Base-by-base conservation (phyloP, 2,888 invertebrate genomes). In the Litoditis marina region DNA sequence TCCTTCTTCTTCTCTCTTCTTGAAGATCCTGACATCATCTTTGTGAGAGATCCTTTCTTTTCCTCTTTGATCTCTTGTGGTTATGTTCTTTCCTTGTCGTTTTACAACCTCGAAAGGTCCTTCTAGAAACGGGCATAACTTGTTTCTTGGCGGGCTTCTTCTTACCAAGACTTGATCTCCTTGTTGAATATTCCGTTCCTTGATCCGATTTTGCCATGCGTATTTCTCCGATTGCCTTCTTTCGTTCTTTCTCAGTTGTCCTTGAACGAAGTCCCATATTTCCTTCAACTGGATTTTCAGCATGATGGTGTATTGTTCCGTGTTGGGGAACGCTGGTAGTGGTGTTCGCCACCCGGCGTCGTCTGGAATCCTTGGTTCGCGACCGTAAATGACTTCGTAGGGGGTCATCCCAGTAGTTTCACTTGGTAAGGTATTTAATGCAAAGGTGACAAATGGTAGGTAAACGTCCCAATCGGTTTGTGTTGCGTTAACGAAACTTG, bases 101-200 rank as follows among this genome's bases (percentile, higher is more conserved):
- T 34, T 47, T 3, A 47, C 19, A 2, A 63, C 64, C 3, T 32
- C 13, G 27, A 55, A 64, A 16, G 64, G 64, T 42, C 64, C 60
- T 11, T 36, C 16, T 2, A 54, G 34, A 6, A 22, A 13, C 11
- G 64, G 55, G 8, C 47, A 32, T 31, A 64, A 25, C 25, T 64
- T 64, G 60, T 64, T 64, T 8, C 7, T 50, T 3, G 64, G 55
- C 13, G n/a, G 28, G 8, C 27, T 31, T 25, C 50, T 53, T 31
- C 31, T 50, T n/a, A 64, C 54, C 13, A 64, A 31, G 22, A 64
- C 27, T 13, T 11, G 27, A 19, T 42, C 60, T 19, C 50, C 55
- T 3, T 34, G 13, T n/a, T 55, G 2, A n/a, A 51, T 13, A 3
- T 47, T 25, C 28, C 50, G 28, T n/a, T 55, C 50, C 39, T 19